Base-by-base conservation (phyloP, 2,113 vertebrate species). In the Lutjanus erythropterus region DNA sequence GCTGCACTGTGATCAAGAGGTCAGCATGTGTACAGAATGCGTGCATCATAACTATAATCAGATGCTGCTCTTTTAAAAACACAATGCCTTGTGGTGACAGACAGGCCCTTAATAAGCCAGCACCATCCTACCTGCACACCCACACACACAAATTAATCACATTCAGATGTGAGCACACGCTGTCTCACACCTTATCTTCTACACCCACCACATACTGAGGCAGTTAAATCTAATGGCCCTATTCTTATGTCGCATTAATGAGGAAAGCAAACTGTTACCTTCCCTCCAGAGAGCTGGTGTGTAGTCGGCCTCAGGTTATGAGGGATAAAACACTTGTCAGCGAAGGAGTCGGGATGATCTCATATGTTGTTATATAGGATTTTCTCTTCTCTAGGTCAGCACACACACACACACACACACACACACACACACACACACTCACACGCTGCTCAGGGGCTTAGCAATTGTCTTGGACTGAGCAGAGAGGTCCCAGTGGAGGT, bases 271-370 rank as follows among this genome's bases (percentile, higher is more conserved):
- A 76, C 39, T 71, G 79, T 84, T 78, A 68, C 70, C 53, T 46
- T 73, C 56, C 53, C 78, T 66, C 33, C 49, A 19, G 9, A 75
- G 68, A 65, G 37, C 31, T 23, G 31, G 25, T 33, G 50, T 49
- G 74, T 25, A 59, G 52, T 60, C 31, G 47, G 6, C 68, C 66
- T 75, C 42, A 6, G 31, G 82, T 68, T 55, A 11, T 16, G 10
- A 58, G 68, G 74, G 87, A 92, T 82, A 67, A 86, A 85, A 84
- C 76, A 61, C 73, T 82, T 68, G 76, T 85, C 75, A 75, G 75
- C 4, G 37, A 72, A 56, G 56, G 66, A 80, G 77, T 75, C 42
- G 18, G 39, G 42, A 65, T 91, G 92, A 91, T 81, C 71, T 93
- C 90, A 92, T 84, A 4, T 88, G 86, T 85, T 91, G 73, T 75